Evolutionary conservation across 2,113 vertebrate species (phyloP), one percentile per base, ranked within the genome.

Genomic region (Nyctereutes procyonoides): DNA sequence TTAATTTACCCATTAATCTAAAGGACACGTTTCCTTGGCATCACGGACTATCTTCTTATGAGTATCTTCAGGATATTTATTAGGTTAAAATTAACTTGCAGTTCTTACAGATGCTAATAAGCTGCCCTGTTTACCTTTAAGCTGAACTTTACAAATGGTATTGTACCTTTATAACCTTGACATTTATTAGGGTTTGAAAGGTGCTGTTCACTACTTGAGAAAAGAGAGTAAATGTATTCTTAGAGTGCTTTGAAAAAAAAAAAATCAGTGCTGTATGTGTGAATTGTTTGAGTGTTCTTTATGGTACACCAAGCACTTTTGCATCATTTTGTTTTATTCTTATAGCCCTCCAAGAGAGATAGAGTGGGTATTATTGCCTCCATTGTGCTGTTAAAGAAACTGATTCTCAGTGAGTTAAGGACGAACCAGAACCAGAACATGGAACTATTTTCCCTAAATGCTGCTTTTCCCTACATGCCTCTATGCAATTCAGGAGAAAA

Each of bases 171-270:
- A 96, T 96, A 96, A 98, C 84, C 90, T 98, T 98, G 97, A 98
- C 97, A 98, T 98, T 98, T 98, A 98, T 94, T 98, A 96, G 35
- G 65, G 38, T 90, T 71, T 88, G 58, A 97, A 98, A 98, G 65
- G 86, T 96, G 96, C 95, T 85, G 48, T 97, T 30, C 81, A 58
- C 62, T 87, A 51, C n/a, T 97, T 84, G 71, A 93, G 95, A 96
- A 97, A 95, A 81, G 53, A 92, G 73, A 56, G 63, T 67, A 97
- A 95, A 95, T 97, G 81, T 51, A 86, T 17, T 96, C 15, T 94
- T 82, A 96, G 48, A 90, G 71, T 90, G 26, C 62, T 93, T 62
- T 93, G 74, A 35, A 89, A 96, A 85, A 88, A 93, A 96, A 90
- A 16, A 87, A 90, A 73, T 35, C 67, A 73, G 0, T 74, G 17